Base-by-base conservation (phyloP, 2,113 vertebrate species). In the Melanostigma gelatinosum region DNA sequence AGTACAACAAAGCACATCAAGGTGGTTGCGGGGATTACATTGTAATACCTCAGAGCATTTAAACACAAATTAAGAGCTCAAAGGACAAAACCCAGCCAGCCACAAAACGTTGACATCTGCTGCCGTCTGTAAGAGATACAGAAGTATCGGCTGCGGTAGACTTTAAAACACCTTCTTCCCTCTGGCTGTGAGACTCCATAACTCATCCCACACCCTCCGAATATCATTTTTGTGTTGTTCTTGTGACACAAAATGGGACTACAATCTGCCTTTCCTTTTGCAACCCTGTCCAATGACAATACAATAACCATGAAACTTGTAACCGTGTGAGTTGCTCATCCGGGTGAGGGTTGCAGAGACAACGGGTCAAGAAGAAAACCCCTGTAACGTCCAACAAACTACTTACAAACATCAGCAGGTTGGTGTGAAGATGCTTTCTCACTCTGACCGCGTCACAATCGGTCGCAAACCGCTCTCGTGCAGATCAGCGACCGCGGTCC, bases 401-500 rank as follows among this genome's bases (percentile, higher is more conserved):
- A 11, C 9, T 42, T 42, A 42, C n/a, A 32, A 11, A 46, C 36
- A 22, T 50, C 46, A 48, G 44, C 61, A 8, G 29, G 69, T 62
- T 84, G 60, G 65, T 32, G n/a, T 75, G 70, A 66, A 54, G 42
- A 32, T 69, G 65, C 71, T 76, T 61, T 60, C 44, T 38, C 69
- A 69, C 50, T 71, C 68, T 60, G 10, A 42, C 9, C 10, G 58
- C 58, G 72, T 66, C 55, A 71, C 68, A 77, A 70, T 54, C 32
- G 4, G 75, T 66, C 55, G 71, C 68, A 34, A 34, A 34, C 34
- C 5, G 70, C 73, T 55, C 48, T 42, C 63, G 63, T 75, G 60
- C 69, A 76, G 82, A 83, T 80, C 80, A 67, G 69, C 32, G 15
- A 75, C 72, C 87, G 65, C 71, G 85, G 83, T 82, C 76, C 81